phyloP scores from a whole-genome alignment of 2,113 vertebrate species.

The Lycaon pictus region DNA sequence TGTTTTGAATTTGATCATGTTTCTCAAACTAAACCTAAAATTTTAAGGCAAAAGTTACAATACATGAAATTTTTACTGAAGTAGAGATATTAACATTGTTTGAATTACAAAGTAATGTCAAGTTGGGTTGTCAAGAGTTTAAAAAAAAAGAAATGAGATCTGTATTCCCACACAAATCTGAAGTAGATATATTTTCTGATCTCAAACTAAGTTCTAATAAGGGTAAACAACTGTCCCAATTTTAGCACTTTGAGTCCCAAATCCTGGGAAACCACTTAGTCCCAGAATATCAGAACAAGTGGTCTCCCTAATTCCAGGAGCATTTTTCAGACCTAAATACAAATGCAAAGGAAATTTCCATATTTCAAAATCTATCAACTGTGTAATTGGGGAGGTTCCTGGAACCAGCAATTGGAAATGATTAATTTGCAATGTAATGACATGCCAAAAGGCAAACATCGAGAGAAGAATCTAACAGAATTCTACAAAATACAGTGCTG shows the following conservation, averaged over 20 bases:
- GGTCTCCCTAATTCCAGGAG: not conserved
- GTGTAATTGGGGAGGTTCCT: not conserved
- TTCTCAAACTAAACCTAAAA: not conserved
- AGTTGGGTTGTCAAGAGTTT: not conserved
- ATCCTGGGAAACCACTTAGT: not conserved
- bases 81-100: not conserved
- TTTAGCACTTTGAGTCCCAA: conserved; percentile 10
- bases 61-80: not conserved
- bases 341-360: not conserved
- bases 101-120: not conserved
- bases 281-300: not conserved
- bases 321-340: not conserved
- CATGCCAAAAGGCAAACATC: not conserved
- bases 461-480: conserved; percentile 14
- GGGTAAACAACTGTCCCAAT: not conserved
- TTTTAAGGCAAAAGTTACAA: not conserved
- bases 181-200: not conserved
- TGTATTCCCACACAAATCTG: not conserved
- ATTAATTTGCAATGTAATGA: not conserved
- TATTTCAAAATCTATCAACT: conserved; percentile 30
- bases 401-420: not conserved
- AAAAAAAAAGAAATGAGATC: not conserved
- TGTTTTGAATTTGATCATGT: not conserved
- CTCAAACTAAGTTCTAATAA: not conserved
- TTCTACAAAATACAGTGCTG: not conserved